Evolutionary conservation across 2,113 vertebrate species (phyloP).

Genomic region (Chaenocephalus aceratus): DNA sequence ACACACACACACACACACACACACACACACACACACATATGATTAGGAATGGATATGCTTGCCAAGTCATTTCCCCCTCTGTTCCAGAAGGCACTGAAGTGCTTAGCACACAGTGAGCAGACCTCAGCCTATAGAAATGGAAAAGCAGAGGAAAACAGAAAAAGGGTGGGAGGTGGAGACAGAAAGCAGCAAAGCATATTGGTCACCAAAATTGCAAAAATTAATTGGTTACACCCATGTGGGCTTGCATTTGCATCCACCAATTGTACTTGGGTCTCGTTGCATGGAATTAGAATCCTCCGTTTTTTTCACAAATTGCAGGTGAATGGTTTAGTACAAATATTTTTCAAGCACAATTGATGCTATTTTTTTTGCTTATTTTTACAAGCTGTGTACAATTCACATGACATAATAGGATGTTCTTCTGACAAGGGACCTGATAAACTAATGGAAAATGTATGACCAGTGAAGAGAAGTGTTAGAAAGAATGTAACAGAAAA

Average conservation of each 20-base stretch:
- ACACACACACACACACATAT: slow-evolving; percentile 33
- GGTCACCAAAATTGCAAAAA: slow-evolving; percentile 78
- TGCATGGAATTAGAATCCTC: slow-evolving; percentile 42
- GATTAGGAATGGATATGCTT: slow-evolving; percentile 78
- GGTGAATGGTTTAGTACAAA: slow-evolving; percentile 22
- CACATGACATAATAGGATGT: not conserved
- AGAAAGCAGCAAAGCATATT: slow-evolving; percentile 71
- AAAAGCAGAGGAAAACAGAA: slow-evolving; percentile 40
- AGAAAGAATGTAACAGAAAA: not conserved
- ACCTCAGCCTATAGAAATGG: slow-evolving; percentile 70
- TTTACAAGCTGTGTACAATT: not conserved
- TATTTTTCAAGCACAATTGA: slow-evolving; percentile 13
- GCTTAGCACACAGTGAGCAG: slow-evolving; percentile 67
- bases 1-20: slow-evolving; percentile 34
- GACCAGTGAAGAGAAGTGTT: no score
- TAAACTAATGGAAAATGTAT: not conserved
- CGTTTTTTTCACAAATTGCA: slow-evolving; percentile 31
- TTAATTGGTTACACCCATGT: slow-evolving; percentile 75
- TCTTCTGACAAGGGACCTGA: not conserved
- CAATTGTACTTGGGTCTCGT: slow-evolving; percentile 49
- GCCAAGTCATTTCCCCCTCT: slow-evolving; percentile 77
- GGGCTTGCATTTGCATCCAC: slow-evolving; percentile 64
- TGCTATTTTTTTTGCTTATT: no score
- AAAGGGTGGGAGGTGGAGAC: slow-evolving; percentile 63
- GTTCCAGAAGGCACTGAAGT: slow-evolving; percentile 76